Evolutionary conservation across 1,140 invertebrate genomes (phyloP).

Genomic region (Calephelis virginiensis): DNA sequence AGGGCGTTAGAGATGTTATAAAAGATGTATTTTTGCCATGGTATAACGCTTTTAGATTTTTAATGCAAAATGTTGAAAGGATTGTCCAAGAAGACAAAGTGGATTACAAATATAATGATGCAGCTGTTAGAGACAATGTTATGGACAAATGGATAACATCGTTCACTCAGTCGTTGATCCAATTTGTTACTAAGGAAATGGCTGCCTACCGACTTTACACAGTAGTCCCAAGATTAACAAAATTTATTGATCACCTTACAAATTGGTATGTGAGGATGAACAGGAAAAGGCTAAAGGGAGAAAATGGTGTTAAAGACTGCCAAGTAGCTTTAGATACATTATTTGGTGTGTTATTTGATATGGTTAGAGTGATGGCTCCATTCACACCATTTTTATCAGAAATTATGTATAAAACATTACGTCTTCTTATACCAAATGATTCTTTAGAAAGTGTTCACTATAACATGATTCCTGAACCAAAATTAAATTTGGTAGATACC

Average conservation of each 20-base stretch:
- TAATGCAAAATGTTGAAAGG: slow-evolving; percentile 95
- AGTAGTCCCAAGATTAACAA: slow-evolving; percentile 94
- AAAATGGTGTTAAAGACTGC: slow-evolving; percentile 88
- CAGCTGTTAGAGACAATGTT: slow-evolving; percentile 84
- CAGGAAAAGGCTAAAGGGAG: slow-evolving; percentile 94
- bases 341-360: slow-evolving; percentile 92
- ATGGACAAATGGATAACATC: slow-evolving; percentile 99
- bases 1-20: slow-evolving; percentile 96
- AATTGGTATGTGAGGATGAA: slow-evolving; percentile 99
- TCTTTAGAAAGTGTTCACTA: slow-evolving; percentile 90
- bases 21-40: slow-evolving; percentile 99
- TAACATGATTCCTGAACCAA: slow-evolving; percentile 90
- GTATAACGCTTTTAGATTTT: slow-evolving; percentile 98
- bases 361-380: slow-evolving; percentile 96
- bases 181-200: slow-evolving; percentile 96
- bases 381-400: slow-evolving; percentile 99
- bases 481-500: slow-evolving; percentile 87
- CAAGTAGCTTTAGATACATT: slow-evolving; percentile 91
- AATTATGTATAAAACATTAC: slow-evolving; percentile 95
- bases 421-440: slow-evolving; percentile 70
- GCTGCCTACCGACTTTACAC: slow-evolving; percentile 95
- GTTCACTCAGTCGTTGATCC: slow-evolving; percentile 94
- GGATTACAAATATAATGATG: slow-evolving; percentile 83
- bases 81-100: slow-evolving; percentile 85
- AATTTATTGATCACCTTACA: slow-evolving; percentile 98